Evolutionary conservation across 2,113 vertebrate genomes (phyloP).

Genomic region (Laticauda colubrina): DNA sequence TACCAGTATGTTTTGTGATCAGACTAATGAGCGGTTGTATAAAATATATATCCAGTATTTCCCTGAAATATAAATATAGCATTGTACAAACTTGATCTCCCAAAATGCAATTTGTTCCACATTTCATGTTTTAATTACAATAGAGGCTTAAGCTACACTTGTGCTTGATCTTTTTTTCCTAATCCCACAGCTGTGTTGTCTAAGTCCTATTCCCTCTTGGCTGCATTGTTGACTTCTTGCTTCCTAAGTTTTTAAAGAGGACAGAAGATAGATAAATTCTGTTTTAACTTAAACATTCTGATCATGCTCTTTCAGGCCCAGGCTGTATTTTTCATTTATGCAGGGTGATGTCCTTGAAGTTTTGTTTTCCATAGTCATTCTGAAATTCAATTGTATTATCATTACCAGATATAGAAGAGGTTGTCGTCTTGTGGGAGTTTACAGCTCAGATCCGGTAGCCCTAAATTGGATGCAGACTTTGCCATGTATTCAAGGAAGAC

Average conservation of each 20-base stretch:
- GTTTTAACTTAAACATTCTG: not conserved
- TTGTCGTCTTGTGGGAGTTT: not conserved
- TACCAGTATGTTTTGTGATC: not conserved
- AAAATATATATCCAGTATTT: not conserved
- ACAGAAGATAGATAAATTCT: not conserved
- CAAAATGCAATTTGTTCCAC: conserved; percentile 24
- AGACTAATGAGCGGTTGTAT: not conserved
- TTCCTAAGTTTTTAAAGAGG: conserved; percentile 26
- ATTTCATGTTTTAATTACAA: conserved; percentile 24
- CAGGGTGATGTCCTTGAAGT: not conserved
- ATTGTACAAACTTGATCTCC: conserved; percentile 5
- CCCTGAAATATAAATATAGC: conserved; percentile 22
- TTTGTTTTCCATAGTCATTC: not conserved
- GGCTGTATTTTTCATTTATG: not conserved
- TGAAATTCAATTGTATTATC: not conserved
- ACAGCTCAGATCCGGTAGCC: not conserved
- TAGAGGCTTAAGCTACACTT: not conserved
- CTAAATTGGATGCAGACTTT: not conserved
- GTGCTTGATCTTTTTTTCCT: not conserved
- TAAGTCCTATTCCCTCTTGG: not conserved
- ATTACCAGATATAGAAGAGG: not conserved
- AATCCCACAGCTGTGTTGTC: conserved; percentile 11
- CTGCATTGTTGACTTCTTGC: conserved; percentile 7
- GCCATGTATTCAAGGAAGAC: not conserved
- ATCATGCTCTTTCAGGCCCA: not conserved